A percentile compares a stretch with the other conserved stretches of the same genome.
Evolutionary conservation across 1,140 invertebrate genomes (phyloP).

Genomic region (Aphelinus certus): DNA sequence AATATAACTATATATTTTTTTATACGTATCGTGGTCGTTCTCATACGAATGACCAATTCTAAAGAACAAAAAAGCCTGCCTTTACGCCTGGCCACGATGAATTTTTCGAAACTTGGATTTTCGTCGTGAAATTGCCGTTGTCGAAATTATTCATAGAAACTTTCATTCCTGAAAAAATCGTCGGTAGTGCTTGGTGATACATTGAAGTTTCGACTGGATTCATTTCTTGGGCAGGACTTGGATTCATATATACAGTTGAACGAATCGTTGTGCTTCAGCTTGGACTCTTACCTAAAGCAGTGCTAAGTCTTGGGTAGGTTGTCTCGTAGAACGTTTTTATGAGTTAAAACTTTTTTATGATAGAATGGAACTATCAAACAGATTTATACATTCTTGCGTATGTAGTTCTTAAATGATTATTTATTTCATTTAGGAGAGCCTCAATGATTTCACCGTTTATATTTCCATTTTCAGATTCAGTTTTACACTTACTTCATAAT

Average conservation of each 20-base stretch:
- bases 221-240: no score
- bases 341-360: neutral
- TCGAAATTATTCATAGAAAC: no score
- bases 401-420: constrained; percentile 20
- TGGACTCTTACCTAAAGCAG: neutral
- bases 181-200: no score
- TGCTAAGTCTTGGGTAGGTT: neutral
- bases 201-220: no score
- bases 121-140: no score
- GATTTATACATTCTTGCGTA: constrained; percentile 20
- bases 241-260: neutral
- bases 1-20: constrained; percentile 32
- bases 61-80: no score
- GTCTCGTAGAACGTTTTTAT: constrained; percentile 12
- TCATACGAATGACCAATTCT: no score
- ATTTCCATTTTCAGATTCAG: constrained; percentile 9
- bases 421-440: constrained; percentile 27
- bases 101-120: constrained; percentile 8
- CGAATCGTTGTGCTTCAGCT: constrained; percentile 2
- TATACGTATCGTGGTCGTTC: neutral
- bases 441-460: constrained; percentile 10
- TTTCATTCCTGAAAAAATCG: no score
- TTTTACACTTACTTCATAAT: constrained; percentile 1
- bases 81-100: neutral
- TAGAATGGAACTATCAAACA: neutral